Evolutionary conservation across 2,797 vertebrate genomes (phyloP).

Genomic region (Platyrinchus mystaceus): DNA sequence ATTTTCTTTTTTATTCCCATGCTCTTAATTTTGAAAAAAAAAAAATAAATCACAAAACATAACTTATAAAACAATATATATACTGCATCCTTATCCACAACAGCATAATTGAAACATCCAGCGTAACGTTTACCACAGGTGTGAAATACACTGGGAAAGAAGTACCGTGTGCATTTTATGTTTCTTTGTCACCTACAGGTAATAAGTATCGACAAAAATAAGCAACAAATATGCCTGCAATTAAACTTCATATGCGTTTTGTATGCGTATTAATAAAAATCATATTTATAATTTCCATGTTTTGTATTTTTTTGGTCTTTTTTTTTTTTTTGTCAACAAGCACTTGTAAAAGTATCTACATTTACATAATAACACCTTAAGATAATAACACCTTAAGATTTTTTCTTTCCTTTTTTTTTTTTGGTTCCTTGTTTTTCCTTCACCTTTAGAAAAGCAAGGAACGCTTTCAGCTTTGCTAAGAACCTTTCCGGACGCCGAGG

Average conservation of each 20-base stretch:
- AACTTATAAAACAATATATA: slow-evolving; percentile 77
- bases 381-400: slow-evolving; percentile 50
- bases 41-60: slow-evolving; percentile 72
- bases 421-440: slow-evolving; percentile 58
- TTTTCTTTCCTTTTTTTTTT: not conserved
- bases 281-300: slow-evolving; percentile 48
- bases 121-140: slow-evolving; percentile 73
- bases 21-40: slow-evolving; percentile 60
- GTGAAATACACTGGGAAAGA: slow-evolving; percentile 74
- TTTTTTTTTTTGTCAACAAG: slow-evolving; percentile 38
- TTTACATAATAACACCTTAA: slow-evolving; percentile 67
- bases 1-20: slow-evolving; percentile 68
- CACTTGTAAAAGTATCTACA: slow-evolving; percentile 65
- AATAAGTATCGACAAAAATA: slow-evolving; percentile 68
- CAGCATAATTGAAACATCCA: slow-evolving; percentile 74
- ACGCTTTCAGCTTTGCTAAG: slow-evolving; percentile 53
- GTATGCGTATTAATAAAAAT: slow-evolving; percentile 67
- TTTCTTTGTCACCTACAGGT: slow-evolving; percentile 69
- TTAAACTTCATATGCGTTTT: slow-evolving; percentile 71
- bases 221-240: slow-evolving; percentile 72
- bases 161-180: slow-evolving; percentile 70
- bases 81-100: slow-evolving; percentile 75
- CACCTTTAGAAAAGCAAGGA: slow-evolving; percentile 45
- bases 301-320: not conserved
- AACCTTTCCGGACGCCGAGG: slow-evolving; percentile 33